A percentile compares a stretch with the other conserved stretches of the same genome.
Evolutionary conservation across 2,113 vertebrate genomes (phyloP).

Genomic region (Tonatia bakeri): DNA sequence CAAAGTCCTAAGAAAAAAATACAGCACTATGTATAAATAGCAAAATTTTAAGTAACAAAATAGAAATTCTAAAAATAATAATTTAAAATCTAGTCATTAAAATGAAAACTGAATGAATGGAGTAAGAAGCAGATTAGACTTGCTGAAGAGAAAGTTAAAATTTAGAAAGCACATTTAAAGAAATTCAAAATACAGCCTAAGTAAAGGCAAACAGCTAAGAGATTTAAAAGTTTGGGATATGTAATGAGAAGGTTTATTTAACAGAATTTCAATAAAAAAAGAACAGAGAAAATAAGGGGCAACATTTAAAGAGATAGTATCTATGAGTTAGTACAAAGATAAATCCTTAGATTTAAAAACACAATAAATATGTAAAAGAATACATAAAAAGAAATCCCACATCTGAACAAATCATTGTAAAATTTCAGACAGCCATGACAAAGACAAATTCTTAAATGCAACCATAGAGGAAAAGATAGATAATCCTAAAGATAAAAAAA

Average conservation of each 20-base stretch:
- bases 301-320: not conserved
- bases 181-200: not conserved
- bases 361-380: not conserved
- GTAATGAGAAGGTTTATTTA: not conserved
- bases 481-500: not conserved
- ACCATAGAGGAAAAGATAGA: not conserved
- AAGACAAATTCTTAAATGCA: conserved; percentile 21
- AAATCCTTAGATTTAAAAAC: not conserved
- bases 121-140: not conserved
- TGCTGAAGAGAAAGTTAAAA: not conserved
- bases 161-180: not conserved
- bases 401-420: not conserved
- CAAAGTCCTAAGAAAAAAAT: not conserved
- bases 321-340: not conserved
- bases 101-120: not conserved
- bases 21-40: not conserved
- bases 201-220: not conserved
- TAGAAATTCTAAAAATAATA: not conserved
- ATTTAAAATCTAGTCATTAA: not conserved
- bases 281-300: not conserved
- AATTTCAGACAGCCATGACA: not conserved
- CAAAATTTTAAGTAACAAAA: not conserved
- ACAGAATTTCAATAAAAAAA: not conserved
- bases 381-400: not conserved
- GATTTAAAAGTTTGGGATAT: not conserved